Percentiles rank a stretch among this genome's conserved stretches.
These are phyloP conservation scores for Carettochelys insculpta DNA, from an alignment of 2,113 vertebrate genomes.

Conservation along the genomic window DNA sequence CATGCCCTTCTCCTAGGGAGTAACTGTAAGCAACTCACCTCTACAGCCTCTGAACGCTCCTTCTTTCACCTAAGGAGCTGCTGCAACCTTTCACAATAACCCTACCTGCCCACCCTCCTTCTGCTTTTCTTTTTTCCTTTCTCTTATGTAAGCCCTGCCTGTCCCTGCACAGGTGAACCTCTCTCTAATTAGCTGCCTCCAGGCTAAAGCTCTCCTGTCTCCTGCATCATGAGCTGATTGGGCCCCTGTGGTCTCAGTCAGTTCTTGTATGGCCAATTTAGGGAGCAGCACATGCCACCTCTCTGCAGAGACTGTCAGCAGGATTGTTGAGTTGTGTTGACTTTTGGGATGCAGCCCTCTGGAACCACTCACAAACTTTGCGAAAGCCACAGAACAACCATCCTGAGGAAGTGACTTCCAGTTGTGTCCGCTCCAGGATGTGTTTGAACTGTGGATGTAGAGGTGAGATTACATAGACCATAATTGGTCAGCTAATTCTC, in stretches of 20 bases:
- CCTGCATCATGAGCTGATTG: background rate
- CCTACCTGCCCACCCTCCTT: too few relatives aligned
- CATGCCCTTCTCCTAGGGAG: background rate
- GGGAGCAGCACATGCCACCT: background rate
- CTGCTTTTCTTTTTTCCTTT: too few relatives aligned
- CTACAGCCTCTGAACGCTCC: background rate
- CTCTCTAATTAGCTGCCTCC: background rate
- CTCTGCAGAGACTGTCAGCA: background rate
- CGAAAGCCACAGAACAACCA: background rate
- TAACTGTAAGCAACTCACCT: background rate
- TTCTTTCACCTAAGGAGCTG: background rate
- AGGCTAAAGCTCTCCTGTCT: background rate
- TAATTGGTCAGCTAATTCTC: background rate
- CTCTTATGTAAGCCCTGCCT: too few relatives aligned
- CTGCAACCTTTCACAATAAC: background rate
- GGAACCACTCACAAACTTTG: background rate
- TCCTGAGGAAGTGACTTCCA: background rate
- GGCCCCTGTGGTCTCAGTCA: too few relatives aligned
- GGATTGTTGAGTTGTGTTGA: background rate
- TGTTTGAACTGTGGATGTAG: accelerated
- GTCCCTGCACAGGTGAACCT: background rate
- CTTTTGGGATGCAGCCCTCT: background rate
- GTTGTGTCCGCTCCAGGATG: accelerated
- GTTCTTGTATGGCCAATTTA: background rate
- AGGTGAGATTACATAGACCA: background rate